phyloP scores from a whole-genome alignment of 2,888 invertebrate species.

The Lycaena phlaeas region DNA sequence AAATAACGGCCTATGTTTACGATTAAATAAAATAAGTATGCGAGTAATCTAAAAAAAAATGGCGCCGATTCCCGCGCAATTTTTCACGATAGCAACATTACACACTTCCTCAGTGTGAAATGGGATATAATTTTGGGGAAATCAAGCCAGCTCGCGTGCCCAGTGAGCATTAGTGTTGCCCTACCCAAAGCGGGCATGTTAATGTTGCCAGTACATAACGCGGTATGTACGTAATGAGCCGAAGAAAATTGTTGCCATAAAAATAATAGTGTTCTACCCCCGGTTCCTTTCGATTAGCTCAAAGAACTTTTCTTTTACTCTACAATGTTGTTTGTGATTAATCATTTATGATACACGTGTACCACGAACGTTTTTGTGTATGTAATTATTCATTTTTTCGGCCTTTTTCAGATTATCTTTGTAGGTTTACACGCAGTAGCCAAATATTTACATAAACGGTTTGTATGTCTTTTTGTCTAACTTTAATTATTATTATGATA shows the following conservation, averaged over 20 bases:
- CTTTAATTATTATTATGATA: too few relatives aligned
- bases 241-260: constrained; percentile 72
- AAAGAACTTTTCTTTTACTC: neutral
- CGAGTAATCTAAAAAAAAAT: too few relatives aligned
- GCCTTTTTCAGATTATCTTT: neutral
- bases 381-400: neutral
- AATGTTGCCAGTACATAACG: constrained; percentile 63
- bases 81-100: neutral
- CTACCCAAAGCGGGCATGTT: constrained; percentile 61
- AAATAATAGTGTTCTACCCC: constrained; percentile 67
- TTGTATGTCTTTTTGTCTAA: too few relatives aligned
- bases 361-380: neutral
- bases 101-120: constrained; percentile 59
- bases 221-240: constrained; percentile 70
- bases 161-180: constrained; percentile 60
- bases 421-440: too few relatives aligned
- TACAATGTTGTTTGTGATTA: constrained; percentile 4
- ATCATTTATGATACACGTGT: too few relatives aligned
- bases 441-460: too few relatives aligned
- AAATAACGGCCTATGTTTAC: neutral
- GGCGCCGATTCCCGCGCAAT: neutral
- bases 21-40: too few relatives aligned
- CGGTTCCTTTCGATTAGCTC: constrained; percentile 23
- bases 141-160: constrained; percentile 69
- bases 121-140: constrained; percentile 70